Base-by-base conservation (phyloP, 2,797 vertebrate species). In the Cossypha polioptera region DNA sequence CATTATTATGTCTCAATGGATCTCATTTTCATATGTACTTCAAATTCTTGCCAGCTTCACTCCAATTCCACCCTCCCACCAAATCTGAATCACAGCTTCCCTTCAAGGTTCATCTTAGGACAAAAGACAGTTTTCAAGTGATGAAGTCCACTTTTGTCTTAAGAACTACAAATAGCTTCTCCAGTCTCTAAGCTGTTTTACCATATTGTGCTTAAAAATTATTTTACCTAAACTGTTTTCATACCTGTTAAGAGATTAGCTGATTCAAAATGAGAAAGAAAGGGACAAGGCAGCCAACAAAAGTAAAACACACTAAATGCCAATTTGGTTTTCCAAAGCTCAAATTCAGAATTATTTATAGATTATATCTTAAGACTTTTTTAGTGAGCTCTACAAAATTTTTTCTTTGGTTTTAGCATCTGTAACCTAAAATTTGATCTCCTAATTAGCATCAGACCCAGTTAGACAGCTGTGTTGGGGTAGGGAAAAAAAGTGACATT, bases 321-420 rank as follows among this genome's bases (percentile, higher is more conserved):
- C 54, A 58, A 50, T 76, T 89, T 74, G 47, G 35, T 61, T 81
- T 80, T 88, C 54, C 73, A 58, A 91, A 91, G 67, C 51, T 73
- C 36, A 91, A 95, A 51, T 7, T 14, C 22, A 24, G 5, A 74
- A 89, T 55, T 90, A 94, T 86, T 91, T 86, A 51, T 31, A 83
- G 67, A 88, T 48, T 16, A 6, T 77, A 93, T 90, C 95, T 94
- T 55, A 83, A 78, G 66, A 63, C 18, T 17, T 40, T 50, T 50
- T 69, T 87, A 42, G 50, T 2, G 7, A 88, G 76, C 57, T 72
- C 35, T 86, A 86, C 50, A 91, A 21, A 74, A 36, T 57, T 79
- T 95, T 74, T 95, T 48, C 88, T 92, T 95, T 80, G 13, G 14
- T 93, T 94, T 95, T 88, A 84, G 59, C 77, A 94, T 92, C 93